Conservation (phyloP, 1,140 invertebrate genomes). For the Scaptomyza graminum region DNA sequence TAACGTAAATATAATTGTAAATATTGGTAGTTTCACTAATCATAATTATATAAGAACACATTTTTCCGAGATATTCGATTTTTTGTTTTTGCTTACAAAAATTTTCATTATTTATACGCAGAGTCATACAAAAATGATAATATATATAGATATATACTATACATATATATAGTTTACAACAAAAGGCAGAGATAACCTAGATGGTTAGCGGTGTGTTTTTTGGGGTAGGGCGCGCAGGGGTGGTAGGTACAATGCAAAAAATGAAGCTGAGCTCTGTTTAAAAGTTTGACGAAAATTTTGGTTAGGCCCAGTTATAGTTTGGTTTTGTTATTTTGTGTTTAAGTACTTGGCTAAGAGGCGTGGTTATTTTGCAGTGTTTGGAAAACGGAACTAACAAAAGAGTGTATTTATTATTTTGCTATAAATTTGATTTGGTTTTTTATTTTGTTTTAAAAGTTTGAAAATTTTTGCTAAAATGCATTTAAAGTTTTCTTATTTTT, state of each 20-base stretch:
- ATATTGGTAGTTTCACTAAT: conserved; percentile 74
- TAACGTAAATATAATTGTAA: conserved; percentile 71
- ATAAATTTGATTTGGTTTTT: neutral
- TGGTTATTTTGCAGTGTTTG: conserved; percentile 29
- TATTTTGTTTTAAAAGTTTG: neutral
- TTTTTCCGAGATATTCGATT: conserved; percentile 81
- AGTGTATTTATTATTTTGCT: conserved; percentile 20
- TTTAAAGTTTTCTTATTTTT: conserved; percentile 31
- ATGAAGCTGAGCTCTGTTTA: conserved; percentile 44
- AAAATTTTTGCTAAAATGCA: conserved; percentile 43
- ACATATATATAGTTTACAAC: conserved; percentile 78
- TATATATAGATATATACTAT: conserved; percentile 59
- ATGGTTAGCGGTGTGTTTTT: conserved; percentile 43
- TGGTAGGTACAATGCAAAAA: conserved; percentile 16
- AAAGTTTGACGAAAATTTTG: conserved; percentile 13
- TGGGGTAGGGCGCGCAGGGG: neutral
- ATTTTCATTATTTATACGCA: conserved; percentile 38
- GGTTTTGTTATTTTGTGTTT: conserved; percentile 40
- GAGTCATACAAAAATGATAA: conserved; percentile 53
- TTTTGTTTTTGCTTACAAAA: conserved; percentile 61
- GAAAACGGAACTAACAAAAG: conserved; percentile 35
- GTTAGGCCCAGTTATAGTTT: neutral
- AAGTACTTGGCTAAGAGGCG: conserved; percentile 64
- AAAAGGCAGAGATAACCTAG: conserved; percentile 79
- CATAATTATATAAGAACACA: conserved; percentile 80